A percentile compares a stretch with the other conserved stretches of the same genome.
Conservation (phyloP, 2,888 invertebrate genomes). For the Zhuqinia jingwanae region DNA sequence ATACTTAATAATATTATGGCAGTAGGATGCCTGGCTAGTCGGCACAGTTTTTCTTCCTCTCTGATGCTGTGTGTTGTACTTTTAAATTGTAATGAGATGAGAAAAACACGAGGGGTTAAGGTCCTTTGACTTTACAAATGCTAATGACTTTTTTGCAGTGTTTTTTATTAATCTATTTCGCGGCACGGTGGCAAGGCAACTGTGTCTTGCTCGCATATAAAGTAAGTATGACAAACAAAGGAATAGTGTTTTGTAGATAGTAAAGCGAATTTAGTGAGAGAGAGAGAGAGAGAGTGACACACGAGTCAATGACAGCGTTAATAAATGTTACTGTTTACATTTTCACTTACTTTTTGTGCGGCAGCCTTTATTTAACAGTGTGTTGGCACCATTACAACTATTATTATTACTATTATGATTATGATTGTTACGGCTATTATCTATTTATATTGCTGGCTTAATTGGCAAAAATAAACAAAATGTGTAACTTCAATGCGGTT, state of each 20-base stretch:
- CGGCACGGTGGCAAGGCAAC: not conserved
- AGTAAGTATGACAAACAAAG: too few species aligned
- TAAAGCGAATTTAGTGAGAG: not conserved
- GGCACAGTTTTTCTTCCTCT: too few species aligned
- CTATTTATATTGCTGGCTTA: constrained; percentile 28
- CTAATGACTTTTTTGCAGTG: constrained; percentile 49
- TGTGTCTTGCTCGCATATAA: not conserved
- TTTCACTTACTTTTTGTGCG: not conserved
- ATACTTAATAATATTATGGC: too few species aligned
- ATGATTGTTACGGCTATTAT: constrained; percentile 24
- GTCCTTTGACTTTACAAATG: constrained; percentile 46
- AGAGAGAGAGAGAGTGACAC: not conserved
- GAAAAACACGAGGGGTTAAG: constrained; percentile 38
- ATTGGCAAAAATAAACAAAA: constrained; percentile 39
- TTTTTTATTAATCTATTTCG: constrained; percentile 49
- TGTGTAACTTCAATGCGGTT: not conserved
- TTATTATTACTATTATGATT: constrained; percentile 5
- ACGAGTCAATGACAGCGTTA: constrained; percentile 33
- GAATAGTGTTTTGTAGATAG: too few species aligned
- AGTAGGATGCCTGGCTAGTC: too few species aligned
- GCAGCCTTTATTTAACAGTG: not conserved
- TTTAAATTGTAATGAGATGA: constrained; percentile 36
- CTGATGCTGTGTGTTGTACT: not conserved
- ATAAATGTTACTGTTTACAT: constrained; percentile 47
- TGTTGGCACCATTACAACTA: not conserved